Evolutionary conservation across 1,140 invertebrate genomes (phyloP).

Genomic region (Agrypnia vestita): DNA sequence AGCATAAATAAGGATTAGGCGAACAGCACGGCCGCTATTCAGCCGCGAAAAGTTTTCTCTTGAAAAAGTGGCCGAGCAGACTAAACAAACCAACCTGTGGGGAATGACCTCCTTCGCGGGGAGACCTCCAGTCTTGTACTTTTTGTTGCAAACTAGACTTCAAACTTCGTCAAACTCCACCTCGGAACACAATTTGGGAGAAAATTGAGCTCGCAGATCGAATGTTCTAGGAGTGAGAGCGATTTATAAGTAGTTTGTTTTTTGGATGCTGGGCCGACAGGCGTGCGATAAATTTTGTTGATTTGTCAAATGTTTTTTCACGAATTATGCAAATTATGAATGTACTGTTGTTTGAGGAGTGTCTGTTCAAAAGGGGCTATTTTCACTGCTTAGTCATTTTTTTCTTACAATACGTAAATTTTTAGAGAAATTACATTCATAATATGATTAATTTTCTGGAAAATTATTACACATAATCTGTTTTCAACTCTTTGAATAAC

Average conservation of each 20-base stretch:
- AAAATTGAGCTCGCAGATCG: conserved; percentile 50
- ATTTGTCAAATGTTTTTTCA: too few species aligned
- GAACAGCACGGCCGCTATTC: neutral
- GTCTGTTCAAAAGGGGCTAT: too few species aligned
- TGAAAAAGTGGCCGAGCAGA: conserved; percentile 56
- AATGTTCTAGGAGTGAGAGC: conserved; percentile 9
- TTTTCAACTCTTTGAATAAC: too few species aligned
- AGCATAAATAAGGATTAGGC: conserved; percentile 9
- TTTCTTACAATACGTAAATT: too few species aligned
- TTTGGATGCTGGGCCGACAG: neutral
- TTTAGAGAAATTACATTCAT: too few species aligned
- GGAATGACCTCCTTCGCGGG: conserved; percentile 50
- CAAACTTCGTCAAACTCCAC: conserved; percentile 55
- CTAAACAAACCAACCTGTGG: conserved; percentile 59
- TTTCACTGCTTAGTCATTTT: too few species aligned
- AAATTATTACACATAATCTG: too few species aligned
- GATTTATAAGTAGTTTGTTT: conserved; percentile 18
- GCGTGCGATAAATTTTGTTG: too few species aligned
- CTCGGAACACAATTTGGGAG: conserved; percentile 54
- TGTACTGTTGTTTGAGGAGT: too few species aligned
- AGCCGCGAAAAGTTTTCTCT: conserved; percentile 47
- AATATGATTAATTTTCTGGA: too few species aligned
- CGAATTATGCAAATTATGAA: too few species aligned
- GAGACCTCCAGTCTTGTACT: conserved; percentile 52
- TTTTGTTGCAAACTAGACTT: conserved; percentile 58